phyloP scores from a whole-genome alignment of 2,113 vertebrate species.

The Daphoenositta chrysoptera region DNA sequence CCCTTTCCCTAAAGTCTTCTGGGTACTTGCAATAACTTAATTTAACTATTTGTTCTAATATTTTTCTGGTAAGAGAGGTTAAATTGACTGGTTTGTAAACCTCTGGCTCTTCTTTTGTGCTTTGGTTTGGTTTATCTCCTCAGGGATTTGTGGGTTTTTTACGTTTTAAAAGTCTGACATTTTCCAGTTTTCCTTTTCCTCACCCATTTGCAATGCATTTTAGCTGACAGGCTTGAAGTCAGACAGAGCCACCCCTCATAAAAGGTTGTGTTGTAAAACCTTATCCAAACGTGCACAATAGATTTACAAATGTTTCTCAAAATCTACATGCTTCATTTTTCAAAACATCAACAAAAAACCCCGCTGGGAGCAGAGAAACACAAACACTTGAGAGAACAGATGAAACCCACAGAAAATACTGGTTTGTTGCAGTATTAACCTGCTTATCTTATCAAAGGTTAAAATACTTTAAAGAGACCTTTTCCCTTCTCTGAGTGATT shows the following conservation, averaged over 20 bases:
- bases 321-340: not conserved
- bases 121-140: not conserved
- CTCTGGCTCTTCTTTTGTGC: not conserved
- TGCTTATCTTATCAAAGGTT: not conserved
- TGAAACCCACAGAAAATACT: not conserved
- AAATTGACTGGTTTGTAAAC: not conserved
- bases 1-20: not conserved
- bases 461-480: not conserved
- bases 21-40: not conserved
- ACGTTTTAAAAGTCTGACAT: not conserved
- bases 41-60: not conserved
- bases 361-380: not conserved
- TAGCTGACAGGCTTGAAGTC: not conserved
- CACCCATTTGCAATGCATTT: not conserved
- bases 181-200: not conserved
- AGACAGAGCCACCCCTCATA: not conserved
- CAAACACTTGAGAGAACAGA: not conserved
- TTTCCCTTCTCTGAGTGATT: not conserved
- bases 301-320: not conserved
- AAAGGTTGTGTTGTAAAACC: not conserved
- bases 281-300: not conserved
- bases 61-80: not conserved
- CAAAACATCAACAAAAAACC: not conserved
- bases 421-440: not conserved
- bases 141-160: fast-evolving